Evolutionary conservation across 2,113 vertebrate species (phyloP).

Genomic region (Sciurus niger): DNA sequence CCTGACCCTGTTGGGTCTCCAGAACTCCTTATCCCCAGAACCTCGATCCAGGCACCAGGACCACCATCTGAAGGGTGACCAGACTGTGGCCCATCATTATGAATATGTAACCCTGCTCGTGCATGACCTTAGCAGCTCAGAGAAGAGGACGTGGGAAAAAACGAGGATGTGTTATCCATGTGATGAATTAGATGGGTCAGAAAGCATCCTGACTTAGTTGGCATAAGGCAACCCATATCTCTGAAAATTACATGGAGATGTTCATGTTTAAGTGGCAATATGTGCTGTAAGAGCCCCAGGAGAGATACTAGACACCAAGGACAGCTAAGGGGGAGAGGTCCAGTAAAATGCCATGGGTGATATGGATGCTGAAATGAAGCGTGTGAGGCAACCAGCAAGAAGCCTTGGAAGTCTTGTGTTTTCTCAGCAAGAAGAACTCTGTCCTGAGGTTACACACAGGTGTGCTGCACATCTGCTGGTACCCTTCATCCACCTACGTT

Average conservation of each 20-base stretch:
- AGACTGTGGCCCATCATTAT: background rate
- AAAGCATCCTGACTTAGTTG: background rate
- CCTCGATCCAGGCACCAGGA: background rate
- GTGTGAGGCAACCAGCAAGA: background rate
- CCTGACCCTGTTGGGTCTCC: background rate
- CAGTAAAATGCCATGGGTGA: background rate
- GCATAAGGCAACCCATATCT: background rate
- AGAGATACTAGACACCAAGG: background rate
- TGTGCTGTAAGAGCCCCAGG: background rate
- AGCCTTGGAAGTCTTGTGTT: background rate
- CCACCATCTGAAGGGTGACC: background rate
- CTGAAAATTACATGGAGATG: background rate
- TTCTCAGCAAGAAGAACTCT: background rate
- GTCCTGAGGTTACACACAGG: background rate
- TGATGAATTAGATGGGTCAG: background rate
- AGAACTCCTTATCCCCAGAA: background rate
- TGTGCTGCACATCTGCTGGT: no score
- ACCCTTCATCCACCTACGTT: background rate
- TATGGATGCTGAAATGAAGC: background rate
- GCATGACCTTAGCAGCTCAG: background rate
- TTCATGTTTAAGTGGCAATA: background rate
- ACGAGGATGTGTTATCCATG: background rate
- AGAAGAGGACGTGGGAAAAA: background rate
- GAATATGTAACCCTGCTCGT: background rate
- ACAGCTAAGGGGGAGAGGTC: background rate